phyloP scores from a whole-genome alignment of 1,140 invertebrate genomes.

The Thaumetopoea pityocampa region DNA sequence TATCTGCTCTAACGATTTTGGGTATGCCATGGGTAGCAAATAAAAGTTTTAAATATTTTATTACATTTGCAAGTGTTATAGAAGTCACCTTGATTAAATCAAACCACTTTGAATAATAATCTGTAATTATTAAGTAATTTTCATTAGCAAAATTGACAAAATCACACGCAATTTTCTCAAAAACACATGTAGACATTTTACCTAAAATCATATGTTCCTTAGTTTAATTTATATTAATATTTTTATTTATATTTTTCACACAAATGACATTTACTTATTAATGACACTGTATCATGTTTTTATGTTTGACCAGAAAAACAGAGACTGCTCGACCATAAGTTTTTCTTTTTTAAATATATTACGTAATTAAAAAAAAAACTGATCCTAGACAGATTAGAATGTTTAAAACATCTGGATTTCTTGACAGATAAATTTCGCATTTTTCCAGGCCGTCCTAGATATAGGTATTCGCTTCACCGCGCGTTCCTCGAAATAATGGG shows the following conservation, averaged over 20 bases:
- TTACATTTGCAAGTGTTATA: constrained; percentile 17
- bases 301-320: not conserved
- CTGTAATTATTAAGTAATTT: constrained; percentile 28
- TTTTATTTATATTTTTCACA: too few relatives aligned
- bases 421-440: too few relatives aligned
- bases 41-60: constrained; percentile 20
- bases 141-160: constrained; percentile 3
- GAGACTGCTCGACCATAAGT: too few relatives aligned
- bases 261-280: not conserved
- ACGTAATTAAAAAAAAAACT: too few relatives aligned
- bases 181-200: not conserved
- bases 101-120: constrained; percentile 40
- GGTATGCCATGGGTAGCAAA: constrained; percentile 36
- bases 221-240: constrained; percentile 1
- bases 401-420: too few relatives aligned
- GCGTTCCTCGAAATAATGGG: too few relatives aligned
- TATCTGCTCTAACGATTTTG: constrained; percentile 30
- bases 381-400: too few relatives aligned
- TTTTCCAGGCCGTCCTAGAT: too few relatives aligned
- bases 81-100: too few relatives aligned
- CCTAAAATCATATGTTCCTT: constrained; percentile 3
- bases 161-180: constrained; percentile 6
- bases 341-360: too few relatives aligned
- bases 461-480: too few relatives aligned
- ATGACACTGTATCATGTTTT: not conserved